These are phyloP conservation scores for Drosophila gaucha DNA, from an alignment of 2,888 invertebrate genomes.

Conservation along the genomic window DNA sequence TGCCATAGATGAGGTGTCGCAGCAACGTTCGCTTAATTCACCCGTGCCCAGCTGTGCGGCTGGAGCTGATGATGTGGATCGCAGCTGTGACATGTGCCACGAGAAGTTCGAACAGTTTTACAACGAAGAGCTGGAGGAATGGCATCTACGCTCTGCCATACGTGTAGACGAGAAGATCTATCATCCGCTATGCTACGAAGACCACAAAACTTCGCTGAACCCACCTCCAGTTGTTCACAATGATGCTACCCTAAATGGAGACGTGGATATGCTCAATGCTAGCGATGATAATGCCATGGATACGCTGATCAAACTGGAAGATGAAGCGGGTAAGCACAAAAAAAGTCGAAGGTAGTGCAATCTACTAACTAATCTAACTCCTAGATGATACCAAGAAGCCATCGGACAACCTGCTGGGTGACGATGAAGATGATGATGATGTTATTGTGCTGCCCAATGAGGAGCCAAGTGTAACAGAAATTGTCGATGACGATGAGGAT, in stretches of 20 bases:
- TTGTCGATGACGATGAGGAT: conserved; percentile 86
- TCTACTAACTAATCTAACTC: neutral
- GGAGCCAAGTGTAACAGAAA: conserved; percentile 88
- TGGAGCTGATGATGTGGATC: conserved; percentile 87
- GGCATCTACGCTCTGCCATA: conserved; percentile 95
- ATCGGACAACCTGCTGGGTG: conserved; percentile 34
- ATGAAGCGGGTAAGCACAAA: conserved; percentile 45
- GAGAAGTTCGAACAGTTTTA: conserved; percentile 98
- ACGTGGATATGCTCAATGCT: conserved; percentile 63
- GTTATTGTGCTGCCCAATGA: conserved; percentile 89
- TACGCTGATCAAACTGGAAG: conserved; percentile 80
- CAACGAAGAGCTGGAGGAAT: conserved; percentile 98
- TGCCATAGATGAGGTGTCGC: conserved; percentile 86
- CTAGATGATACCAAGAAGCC: conserved; percentile 38
- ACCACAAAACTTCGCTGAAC: conserved; percentile 87
- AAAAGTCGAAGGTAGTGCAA: neutral
- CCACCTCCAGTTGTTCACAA: conserved; percentile 59
- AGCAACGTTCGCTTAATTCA: conserved; percentile 86
- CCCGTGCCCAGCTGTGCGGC: conserved; percentile 90
- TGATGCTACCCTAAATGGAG: conserved; percentile 29
- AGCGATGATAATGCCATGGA: conserved; percentile 83
- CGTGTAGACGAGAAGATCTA: conserved; percentile 91
- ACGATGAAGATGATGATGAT: conserved; percentile 88
- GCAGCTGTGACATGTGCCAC: conserved; percentile 94
- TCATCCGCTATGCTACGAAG: conserved; percentile 96